A percentile compares a stretch with the other conserved stretches of the same genome.
These are phyloP conservation scores for Helobdella robusta DNA, from an alignment of 2,888 invertebrate species.

Conservation along the genomic window DNA sequence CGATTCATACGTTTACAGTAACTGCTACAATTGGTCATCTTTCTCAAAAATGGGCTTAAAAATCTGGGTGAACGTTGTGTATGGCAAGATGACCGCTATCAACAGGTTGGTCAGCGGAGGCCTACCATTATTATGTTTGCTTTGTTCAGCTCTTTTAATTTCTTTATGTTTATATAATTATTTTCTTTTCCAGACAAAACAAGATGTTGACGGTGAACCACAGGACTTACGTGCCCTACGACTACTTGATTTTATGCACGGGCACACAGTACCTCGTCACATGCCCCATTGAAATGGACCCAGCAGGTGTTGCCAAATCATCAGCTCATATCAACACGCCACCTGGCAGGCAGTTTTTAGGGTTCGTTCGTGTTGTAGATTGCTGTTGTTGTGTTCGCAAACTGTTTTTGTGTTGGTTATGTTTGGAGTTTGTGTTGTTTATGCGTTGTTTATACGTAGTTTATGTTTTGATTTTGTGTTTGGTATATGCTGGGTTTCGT, in stretches of 20 bases:
- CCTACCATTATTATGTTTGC: neutral
- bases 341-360: neutral
- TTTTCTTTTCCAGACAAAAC: constrained; percentile 38
- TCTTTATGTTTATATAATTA: neutral
- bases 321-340: neutral
- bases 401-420: too few species aligned
- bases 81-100: constrained; percentile 48
- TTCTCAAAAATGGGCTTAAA: constrained; percentile 56
- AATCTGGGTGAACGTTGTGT: constrained; percentile 60
- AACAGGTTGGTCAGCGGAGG: constrained; percentile 37
- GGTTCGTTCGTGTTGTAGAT: neutral
- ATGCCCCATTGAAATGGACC: constrained; percentile 41
- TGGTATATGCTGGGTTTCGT: too few species aligned
- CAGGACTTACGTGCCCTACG: constrained; percentile 45
- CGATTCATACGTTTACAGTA: constrained; percentile 25
- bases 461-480: too few species aligned
- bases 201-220: constrained; percentile 45
- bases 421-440: too few species aligned
- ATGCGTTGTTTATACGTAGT: too few species aligned
- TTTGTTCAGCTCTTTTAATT: neutral
- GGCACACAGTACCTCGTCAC: constrained; percentile 47
- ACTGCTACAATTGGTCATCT: constrained; percentile 44
- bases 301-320: constrained; percentile 33
- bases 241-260: constrained; percentile 46
- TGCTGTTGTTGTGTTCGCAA: neutral